Evolutionary conservation across 2,797 vertebrate species (phyloP), one percentile per base, ranked within the genome.

Genomic region (Pangasius djambal): DNA sequence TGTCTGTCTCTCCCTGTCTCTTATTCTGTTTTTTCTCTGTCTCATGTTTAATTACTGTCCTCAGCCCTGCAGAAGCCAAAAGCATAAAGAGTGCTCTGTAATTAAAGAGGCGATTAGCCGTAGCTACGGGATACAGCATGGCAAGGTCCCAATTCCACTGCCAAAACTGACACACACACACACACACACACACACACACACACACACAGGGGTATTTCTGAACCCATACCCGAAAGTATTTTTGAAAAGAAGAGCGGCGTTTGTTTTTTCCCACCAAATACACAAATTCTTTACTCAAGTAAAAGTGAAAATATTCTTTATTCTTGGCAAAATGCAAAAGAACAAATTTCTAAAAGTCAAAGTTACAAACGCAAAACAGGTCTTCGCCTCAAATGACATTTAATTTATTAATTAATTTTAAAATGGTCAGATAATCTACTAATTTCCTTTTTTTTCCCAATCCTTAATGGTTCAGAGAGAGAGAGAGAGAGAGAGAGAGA

Each of bases 101-200:
- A 92, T 91, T 92, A 92, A 90, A 88, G 34, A 83, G 74, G 50
- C 86, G 79, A 91, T 90, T 90, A 91, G 89, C 87, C 1, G 83
- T 86, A 85, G 82, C 89, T 88, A 88, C 34, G 67, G 78, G 83
- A 90, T 84, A 86, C 83, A 13, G 50, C 78, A 57, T 77, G 77
- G 77, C 50, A 50, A 59, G 59, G 34, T 69, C 78, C 78, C 83
- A 83, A 81, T 88, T 88, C 69, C 86, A 67, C 59, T 83, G 72
- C 61, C 50, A 69, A 67, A 22, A 48, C 82, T 67, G 22, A n/a
- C 63, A 81, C 77, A 83, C 69, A 25, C 34, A 61, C 34, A 84
- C 57, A 86, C 50, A 72, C n/a, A 40, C 57, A 65, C 67, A 72
- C n/a, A 85, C 48, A 86, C 72, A 86, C 22, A 86, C 28, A 78